phyloP scores from a whole-genome alignment of 1,140 invertebrate species.

The Drosophila yakuba region DNA sequence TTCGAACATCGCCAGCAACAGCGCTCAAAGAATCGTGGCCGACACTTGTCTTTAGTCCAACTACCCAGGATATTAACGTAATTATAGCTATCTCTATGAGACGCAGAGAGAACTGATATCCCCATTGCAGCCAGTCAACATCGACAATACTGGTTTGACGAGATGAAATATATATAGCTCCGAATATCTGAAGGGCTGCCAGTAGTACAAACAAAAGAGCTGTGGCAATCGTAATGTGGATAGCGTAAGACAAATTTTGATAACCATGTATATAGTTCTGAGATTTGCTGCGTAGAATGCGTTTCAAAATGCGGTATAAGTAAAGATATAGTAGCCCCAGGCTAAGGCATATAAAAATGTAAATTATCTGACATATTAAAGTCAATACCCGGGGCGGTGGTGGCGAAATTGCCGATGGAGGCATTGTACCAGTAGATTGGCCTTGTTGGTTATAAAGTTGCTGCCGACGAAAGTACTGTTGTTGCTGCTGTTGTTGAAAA shows the following conservation, averaged over 20 bases:
- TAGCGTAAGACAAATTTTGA: constrained; percentile 90
- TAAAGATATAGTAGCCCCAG: constrained; percentile 94
- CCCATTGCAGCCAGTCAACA: constrained; percentile 93
- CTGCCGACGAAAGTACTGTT: constrained; percentile 54
- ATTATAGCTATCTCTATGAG: constrained; percentile 94
- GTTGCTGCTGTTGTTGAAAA: constrained; percentile 72
- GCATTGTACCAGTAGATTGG: constrained; percentile 11
- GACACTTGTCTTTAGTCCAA: constrained; percentile 88
- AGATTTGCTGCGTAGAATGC: constrained; percentile 88
- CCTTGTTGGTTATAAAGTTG: constrained; percentile 46
- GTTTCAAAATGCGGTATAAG: constrained; percentile 90
- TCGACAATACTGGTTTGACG: constrained; percentile 67
- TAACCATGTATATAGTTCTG: constrained; percentile 89
- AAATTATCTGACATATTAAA: constrained; percentile 92
- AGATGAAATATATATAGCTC: constrained; percentile 86
- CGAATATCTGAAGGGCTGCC: constrained; percentile 92
- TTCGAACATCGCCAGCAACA: constrained; percentile 43
- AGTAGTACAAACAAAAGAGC: constrained; percentile 92
- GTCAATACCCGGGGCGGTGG: constrained; percentile 87
- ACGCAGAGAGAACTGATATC: constrained; percentile 93
- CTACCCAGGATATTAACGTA: constrained; percentile 92
- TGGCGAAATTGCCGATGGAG: constrained; percentile 43
- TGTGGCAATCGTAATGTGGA: constrained; percentile 93
- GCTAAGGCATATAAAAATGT: constrained; percentile 91
- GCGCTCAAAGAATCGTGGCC: constrained; percentile 38